Conservation (phyloP, 2,113 vertebrate genomes). For the Suricata suricatta region DNA sequence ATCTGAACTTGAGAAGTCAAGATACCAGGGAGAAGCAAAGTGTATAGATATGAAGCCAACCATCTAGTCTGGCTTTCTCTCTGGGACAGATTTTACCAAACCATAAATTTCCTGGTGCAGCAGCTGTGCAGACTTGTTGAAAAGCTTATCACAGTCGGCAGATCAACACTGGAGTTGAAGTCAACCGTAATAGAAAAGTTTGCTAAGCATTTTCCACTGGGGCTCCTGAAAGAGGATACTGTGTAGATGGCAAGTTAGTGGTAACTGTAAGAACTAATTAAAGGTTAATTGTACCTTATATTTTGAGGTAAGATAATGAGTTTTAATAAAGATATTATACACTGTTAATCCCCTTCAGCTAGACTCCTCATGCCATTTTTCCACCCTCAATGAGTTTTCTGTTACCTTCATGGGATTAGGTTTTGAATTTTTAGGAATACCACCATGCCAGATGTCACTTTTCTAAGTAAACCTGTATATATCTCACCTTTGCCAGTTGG, state of each 20-base stretch:
- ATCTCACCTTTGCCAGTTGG: background rate
- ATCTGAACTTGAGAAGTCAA: background rate
- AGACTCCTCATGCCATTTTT: background rate
- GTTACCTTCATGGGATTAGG: background rate
- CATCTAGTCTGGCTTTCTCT: background rate
- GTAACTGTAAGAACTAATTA: background rate
- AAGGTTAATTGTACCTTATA: background rate
- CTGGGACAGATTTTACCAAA: background rate
- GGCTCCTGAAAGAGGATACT: background rate
- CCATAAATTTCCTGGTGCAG: background rate
- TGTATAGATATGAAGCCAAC: background rate
- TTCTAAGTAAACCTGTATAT: background rate
- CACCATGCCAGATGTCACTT: background rate
- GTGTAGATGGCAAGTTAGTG: background rate
- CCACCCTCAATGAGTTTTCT: background rate
- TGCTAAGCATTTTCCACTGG: background rate
- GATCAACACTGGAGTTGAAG: background rate
- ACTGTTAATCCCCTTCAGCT: background rate
- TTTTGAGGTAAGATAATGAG: background rate
- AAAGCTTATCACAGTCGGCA: background rate
- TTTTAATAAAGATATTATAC: background rate
- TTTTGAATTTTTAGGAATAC: background rate
- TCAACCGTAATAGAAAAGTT: background rate
- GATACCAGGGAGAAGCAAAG: background rate
- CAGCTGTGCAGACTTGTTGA: background rate